A percentile compares a stretch with the other conserved stretches of the same genome.
phyloP scores from a whole-genome alignment of 2,888 invertebrate genomes.

The Hemicrepidius hirtus region DNA sequence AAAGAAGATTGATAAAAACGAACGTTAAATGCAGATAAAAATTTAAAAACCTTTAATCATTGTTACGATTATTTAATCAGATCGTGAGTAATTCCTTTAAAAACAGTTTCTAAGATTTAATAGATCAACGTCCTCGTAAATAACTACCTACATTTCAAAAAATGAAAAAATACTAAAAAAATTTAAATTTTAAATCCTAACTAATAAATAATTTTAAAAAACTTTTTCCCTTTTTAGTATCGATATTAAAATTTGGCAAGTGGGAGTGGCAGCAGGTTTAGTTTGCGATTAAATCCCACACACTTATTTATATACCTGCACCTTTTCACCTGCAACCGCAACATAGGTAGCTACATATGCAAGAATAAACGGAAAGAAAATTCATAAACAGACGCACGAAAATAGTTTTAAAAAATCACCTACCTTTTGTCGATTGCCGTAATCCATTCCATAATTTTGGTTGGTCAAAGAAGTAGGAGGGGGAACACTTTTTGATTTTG shows the following conservation, averaged over 20 bases:
- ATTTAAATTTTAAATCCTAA: slow-evolving; percentile 13
- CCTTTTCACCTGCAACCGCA: slow-evolving; percentile 44
- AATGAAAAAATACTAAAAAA: background rate
- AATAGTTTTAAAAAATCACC: slow-evolving; percentile 37
- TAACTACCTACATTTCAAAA: background rate
- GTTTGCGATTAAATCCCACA: slow-evolving; percentile 27
- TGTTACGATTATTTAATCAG: too few species aligned
- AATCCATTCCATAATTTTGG: slow-evolving; percentile 73
- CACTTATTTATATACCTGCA: slow-evolving; percentile 16
- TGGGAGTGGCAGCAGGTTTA: slow-evolving; percentile 37
- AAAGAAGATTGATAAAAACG: too few species aligned
- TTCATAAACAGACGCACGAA: slow-evolving; percentile 54
- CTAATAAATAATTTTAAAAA: background rate
- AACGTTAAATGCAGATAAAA: too few species aligned
- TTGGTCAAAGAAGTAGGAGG: background rate
- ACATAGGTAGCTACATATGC: background rate
- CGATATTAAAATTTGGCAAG: slow-evolving; percentile 10
- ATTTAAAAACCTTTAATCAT: too few species aligned
- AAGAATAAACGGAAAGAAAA: slow-evolving; percentile 35
- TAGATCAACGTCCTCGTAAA: too few species aligned
- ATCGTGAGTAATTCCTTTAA: too few species aligned
- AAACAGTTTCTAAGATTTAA: too few species aligned
- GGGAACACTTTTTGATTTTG: slow-evolving; percentile 24
- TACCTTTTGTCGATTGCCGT: slow-evolving; percentile 76
- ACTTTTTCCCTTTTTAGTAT: background rate